These are phyloP conservation scores for Harpalus rubripes DNA, from an alignment of 2,888 invertebrate genomes.

Conservation along the genomic window DNA sequence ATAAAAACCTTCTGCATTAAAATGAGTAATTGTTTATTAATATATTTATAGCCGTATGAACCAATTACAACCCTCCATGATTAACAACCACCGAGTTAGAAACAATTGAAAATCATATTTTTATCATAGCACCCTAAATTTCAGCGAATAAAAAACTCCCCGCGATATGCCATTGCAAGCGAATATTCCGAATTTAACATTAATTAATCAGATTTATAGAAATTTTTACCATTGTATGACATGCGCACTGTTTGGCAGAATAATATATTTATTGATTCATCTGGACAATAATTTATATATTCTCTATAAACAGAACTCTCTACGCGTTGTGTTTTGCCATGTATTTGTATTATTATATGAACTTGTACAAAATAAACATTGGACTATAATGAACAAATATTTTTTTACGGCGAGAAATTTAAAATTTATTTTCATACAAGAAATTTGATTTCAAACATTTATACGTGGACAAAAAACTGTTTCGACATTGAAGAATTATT, in stretches of 20 bases:
- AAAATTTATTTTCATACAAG: too few relatives aligned
- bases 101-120: conserved; percentile 33
- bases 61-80: conserved; percentile 12
- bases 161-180: background rate
- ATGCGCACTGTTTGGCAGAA: conserved; percentile 39
- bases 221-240: conserved; percentile 14
- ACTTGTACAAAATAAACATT: conserved; percentile 8
- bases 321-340: background rate
- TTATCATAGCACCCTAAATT: conserved; percentile 32
- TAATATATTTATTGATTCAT: conserved; percentile 57
- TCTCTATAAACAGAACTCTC: conserved; percentile 43
- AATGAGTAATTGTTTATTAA: background rate
- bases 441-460: too few relatives aligned
- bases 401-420: background rate
- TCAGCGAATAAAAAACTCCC: conserved; percentile 14
- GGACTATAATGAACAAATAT: background rate
- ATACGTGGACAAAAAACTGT: too few relatives aligned
- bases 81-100: conserved; percentile 12
- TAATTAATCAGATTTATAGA: conserved; percentile 47
- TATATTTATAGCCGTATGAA: background rate
- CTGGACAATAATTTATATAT: conserved; percentile 54
- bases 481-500: too few relatives aligned
- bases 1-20: background rate
- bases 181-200: conserved; percentile 21
- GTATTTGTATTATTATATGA: conserved; percentile 10